These are phyloP conservation scores for Leptinotarsa tumamoca DNA, from an alignment of 2,888 invertebrate species.

Conservation along the genomic window DNA sequence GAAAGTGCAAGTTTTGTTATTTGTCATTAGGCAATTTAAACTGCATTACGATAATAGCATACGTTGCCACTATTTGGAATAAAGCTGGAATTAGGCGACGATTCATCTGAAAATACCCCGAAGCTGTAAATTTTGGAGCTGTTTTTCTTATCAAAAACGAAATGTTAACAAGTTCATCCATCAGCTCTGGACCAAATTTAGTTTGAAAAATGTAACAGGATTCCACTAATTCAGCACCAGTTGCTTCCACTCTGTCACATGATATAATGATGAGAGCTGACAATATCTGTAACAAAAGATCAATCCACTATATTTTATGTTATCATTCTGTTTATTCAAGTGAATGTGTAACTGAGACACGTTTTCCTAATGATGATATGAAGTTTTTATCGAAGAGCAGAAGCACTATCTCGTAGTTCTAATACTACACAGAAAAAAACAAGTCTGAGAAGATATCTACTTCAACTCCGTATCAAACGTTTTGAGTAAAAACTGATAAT, in stretches of 20 bases:
- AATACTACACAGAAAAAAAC: no score
- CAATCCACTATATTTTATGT: no score
- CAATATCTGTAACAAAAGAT: background rate
- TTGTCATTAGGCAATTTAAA: background rate
- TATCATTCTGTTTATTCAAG: no score
- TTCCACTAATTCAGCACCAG: background rate
- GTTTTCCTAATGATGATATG: no score
- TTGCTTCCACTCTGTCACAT: slow-evolving; percentile 10
- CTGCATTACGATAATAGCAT: background rate
- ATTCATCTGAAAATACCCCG: background rate
- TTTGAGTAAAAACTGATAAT: no score
- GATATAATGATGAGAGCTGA: slow-evolving; percentile 9
- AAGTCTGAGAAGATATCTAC: no score
- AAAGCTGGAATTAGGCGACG: background rate
- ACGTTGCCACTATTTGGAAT: background rate
- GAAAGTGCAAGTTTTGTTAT: no score
- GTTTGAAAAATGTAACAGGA: slow-evolving; percentile 18
- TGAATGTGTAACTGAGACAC: no score
- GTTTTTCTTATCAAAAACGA: background rate
- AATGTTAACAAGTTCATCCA: slow-evolving; percentile 3
- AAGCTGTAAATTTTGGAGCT: background rate
- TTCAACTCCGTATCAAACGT: no score
- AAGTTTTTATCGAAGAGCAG: no score
- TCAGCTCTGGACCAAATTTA: background rate
- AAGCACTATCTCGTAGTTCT: no score